Percentiles rank a stretch among this genome's conserved stretches.
phyloP scores from a whole-genome alignment of 2,113 vertebrate genomes.

The Nycticebus coucang region DNA sequence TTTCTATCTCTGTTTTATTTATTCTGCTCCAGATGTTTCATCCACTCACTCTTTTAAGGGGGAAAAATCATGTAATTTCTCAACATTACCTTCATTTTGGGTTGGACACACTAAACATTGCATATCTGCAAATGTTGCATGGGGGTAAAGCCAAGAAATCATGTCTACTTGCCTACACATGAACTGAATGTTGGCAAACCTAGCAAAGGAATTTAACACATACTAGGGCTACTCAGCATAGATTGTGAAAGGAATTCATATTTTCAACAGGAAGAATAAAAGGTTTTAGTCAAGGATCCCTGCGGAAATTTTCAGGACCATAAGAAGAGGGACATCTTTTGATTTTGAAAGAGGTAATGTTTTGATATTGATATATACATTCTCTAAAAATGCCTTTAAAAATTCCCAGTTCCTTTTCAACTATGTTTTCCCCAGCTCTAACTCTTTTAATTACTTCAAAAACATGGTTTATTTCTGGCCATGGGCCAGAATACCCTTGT shows the following conservation, averaged over 20 bases:
- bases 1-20: not conserved
- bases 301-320: not conserved
- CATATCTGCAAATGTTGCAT: not conserved
- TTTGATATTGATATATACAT: not conserved
- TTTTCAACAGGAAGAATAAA: not conserved
- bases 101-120: not conserved
- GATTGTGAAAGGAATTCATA: not conserved
- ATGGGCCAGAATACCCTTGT: not conserved
- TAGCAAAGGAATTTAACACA: not conserved
- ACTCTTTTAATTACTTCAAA: not conserved
- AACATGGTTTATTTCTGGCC: not conserved
- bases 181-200: slow-evolving; percentile 20
- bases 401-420: not conserved
- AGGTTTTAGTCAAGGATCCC: not conserved
- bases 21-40: not conserved
- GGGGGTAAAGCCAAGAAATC: not conserved
- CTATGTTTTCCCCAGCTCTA: not conserved
- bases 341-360: not conserved
- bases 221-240: not conserved
- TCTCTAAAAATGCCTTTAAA: not conserved
- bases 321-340: not conserved
- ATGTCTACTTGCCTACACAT: not conserved
- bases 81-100: not conserved
- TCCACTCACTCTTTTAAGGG: not conserved
- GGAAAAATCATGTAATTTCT: not conserved